phyloP scores from a whole-genome alignment of 2,797 vertebrate species.

The Sebastes dallii region DNA sequence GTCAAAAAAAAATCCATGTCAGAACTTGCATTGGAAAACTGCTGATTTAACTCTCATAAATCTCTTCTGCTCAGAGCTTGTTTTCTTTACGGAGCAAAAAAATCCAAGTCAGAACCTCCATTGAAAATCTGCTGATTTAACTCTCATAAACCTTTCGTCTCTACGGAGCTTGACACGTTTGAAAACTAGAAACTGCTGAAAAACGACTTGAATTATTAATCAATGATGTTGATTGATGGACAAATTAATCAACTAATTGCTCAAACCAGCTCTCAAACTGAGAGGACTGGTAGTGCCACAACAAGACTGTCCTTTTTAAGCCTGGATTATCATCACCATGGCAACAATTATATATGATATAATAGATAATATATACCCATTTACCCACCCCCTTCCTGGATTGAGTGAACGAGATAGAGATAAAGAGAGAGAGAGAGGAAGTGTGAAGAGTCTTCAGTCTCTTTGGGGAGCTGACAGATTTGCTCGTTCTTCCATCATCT shows the following conservation, averaged over 20 bases:
- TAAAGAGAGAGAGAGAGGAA: neutral
- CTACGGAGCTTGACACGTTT: neutral
- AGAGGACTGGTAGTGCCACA: neutral
- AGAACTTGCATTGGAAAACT: neutral
- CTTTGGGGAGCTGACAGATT: slow-evolving; percentile 66
- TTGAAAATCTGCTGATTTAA: neutral
- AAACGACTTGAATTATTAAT: neutral
- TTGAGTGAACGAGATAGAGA: slow-evolving; percentile 16
- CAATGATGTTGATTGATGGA: neutral
- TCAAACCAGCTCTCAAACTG: neutral
- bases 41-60: neutral
- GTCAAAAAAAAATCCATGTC: neutral
- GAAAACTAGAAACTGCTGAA: neutral
- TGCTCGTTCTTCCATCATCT: slow-evolving; percentile 68
- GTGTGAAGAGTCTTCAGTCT: slow-evolving; percentile 50
- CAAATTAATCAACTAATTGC: neutral
- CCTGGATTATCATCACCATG: slow-evolving; percentile 32
- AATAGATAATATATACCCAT: slow-evolving; percentile 7
- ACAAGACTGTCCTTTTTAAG: neutral
- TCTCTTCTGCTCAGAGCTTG: neutral
- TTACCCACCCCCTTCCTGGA: neutral
- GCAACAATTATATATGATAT: slow-evolving; percentile 33
- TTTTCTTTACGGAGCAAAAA: neutral
- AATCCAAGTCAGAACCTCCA: neutral
- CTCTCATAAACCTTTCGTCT: neutral